phyloP scores from a whole-genome alignment of 1,140 invertebrate genomes.

The Pemphigus obesinymphae region DNA sequence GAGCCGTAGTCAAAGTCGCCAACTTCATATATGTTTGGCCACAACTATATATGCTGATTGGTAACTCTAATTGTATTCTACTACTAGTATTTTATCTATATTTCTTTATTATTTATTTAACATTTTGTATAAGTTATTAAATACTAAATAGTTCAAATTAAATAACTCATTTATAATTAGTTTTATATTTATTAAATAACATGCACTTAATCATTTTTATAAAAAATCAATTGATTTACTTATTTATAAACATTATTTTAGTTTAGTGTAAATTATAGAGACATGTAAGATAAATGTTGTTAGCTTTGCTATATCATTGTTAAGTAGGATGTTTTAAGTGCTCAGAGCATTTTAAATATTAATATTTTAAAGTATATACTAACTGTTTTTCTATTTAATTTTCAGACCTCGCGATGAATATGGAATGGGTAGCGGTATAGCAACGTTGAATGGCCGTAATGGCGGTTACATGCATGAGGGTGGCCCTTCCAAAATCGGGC shows the following conservation, averaged over 20 bases:
- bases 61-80: no score
- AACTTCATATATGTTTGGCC: no score
- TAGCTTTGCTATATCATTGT: conserved; percentile 12
- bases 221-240: background rate
- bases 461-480: conserved; percentile 5
- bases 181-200: background rate
- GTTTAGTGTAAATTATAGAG: background rate
- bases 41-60: no score
- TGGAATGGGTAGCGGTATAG: conserved; percentile 54
- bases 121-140: background rate
- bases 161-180: background rate
- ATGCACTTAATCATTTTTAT: background rate
- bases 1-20: no score
- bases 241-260: background rate
- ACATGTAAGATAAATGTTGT: background rate
- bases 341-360: background rate
- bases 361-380: conserved; percentile 47
- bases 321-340: background rate
- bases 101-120: background rate
- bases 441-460: conserved; percentile 41
- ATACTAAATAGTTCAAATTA: background rate
- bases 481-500: conserved; percentile 55
- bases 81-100: background rate
- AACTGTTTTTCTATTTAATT: conserved; percentile 54
- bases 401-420: conserved; percentile 54